Evolutionary conservation across 2,888 invertebrate genomes (phyloP).

Genomic region (Osmoderma eremita): DNA sequence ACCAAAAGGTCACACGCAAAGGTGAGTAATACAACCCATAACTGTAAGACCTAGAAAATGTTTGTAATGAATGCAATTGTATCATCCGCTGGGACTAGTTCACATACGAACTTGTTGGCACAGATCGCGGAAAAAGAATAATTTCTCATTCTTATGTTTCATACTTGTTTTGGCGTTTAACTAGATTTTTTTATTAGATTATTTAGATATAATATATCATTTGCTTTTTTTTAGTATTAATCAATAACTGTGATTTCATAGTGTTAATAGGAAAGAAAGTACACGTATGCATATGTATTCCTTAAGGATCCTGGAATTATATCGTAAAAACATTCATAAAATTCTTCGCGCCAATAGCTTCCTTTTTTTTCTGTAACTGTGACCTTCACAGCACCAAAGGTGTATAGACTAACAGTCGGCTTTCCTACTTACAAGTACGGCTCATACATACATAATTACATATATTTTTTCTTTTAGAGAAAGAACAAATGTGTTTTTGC

Average conservation of each 20-base stretch:
- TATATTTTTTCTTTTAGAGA: neutral
- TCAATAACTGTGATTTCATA: too few species aligned
- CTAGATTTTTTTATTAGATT: too few species aligned
- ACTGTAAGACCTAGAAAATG: slow-evolving; percentile 42
- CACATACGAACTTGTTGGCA: slow-evolving; percentile 33
- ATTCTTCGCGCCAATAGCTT: slow-evolving; percentile 30
- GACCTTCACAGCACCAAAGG: slow-evolving; percentile 23
- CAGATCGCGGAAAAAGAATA: slow-evolving; percentile 32
- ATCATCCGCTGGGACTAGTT: slow-evolving; percentile 29
- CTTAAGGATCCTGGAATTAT: too few species aligned
- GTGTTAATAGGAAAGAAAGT: too few species aligned
- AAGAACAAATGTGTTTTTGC: neutral
- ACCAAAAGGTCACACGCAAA: slow-evolving; percentile 53
- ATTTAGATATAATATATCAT: too few species aligned
- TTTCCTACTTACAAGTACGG: too few species aligned
- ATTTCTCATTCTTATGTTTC: neutral
- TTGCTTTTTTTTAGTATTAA: too few species aligned
- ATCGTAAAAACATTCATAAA: neutral
- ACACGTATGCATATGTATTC: too few species aligned
- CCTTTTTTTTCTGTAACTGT: slow-evolving; percentile 21
- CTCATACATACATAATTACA: neutral
- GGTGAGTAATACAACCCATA: slow-evolving; percentile 51
- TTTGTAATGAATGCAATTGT: slow-evolving; percentile 37
- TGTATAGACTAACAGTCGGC: too few species aligned
- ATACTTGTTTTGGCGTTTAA: too few species aligned